Base-by-base conservation (phyloP, 2,888 invertebrate genomes). In the Limnephilus auricula region DNA sequence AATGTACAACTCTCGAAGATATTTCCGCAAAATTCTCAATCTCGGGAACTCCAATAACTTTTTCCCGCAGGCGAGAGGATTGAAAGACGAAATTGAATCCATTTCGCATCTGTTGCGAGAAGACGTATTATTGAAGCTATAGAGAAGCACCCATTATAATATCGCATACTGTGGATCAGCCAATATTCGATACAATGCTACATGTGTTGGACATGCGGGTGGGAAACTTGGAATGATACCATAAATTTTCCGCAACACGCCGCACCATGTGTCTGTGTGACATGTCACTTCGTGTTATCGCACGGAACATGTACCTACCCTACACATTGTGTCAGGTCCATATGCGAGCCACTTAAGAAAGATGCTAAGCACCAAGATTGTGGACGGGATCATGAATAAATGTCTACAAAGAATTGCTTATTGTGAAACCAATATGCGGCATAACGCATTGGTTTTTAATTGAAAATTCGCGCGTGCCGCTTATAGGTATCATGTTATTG, bases 21-120 rank as follows among this genome's bases (percentile, higher is more conserved):
- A 45, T 85, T 85, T 37, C 65, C 32, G 32, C 18, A 86, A 65
- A 32, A 86, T 82, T 32, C 82, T 32, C 32, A 50, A 32, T 83
- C 40, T 83, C 83, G 18, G 45, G 30, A 90, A 50, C 65, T 34
- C 32, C 90, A 83, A 90, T 90, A 90, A 83, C 32, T 65, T 88
- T 15, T 65, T 83, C 50, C 90, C 90, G 18, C 83, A 30, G 90
- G 83, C 90, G 30, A 50, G 65, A 90, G 12, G 90, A 65, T 90
- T 90, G 90, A 90, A 80, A 83, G 89, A 37, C 83, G 84, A 90
- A 90, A 90, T 83, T 65, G 90, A 84, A 90, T 89, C 89, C 80
- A 80, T 79, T 40, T 83, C 80, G 34, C 40, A n/a, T 32, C 82
- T 40, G 37, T 45, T 30, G 25, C 50, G 50, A 89, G 50, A 65